Percentiles rank a stretch among this genome's conserved stretches.
Conservation (phyloP, 2,888 invertebrate genomes). For the Coenonympha glycerion region DNA sequence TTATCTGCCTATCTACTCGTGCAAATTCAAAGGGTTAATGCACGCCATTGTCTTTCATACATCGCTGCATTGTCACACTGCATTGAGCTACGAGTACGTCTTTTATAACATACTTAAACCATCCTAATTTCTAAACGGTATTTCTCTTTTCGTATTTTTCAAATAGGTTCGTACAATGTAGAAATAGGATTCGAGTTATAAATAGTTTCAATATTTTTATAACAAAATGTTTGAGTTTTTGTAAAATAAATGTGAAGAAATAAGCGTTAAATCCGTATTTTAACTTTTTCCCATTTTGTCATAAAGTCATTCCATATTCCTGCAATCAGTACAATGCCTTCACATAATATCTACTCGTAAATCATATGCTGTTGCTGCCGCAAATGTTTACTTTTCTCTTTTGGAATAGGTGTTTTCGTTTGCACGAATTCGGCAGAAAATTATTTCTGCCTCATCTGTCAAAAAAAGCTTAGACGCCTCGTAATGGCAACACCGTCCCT, state of each 20-base stretch:
- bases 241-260: too few relatives aligned
- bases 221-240: too few relatives aligned
- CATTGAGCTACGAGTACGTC: slow-evolving; percentile 54
- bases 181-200: not conserved
- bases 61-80: slow-evolving; percentile 65
- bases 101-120: slow-evolving; percentile 38
- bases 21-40: slow-evolving; percentile 69
- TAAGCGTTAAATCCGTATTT: too few relatives aligned
- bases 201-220: too few relatives aligned
- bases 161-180: not conserved
- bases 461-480: slow-evolving; percentile 23
- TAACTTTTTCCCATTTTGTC: too few relatives aligned
- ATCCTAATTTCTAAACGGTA: slow-evolving; percentile 20
- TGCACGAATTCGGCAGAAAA: slow-evolving; percentile 7
- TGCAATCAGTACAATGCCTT: too few relatives aligned
- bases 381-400: not conserved
- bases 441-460: slow-evolving; percentile 10
- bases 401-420: not conserved
- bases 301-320: too few relatives aligned
- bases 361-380: too few relatives aligned
- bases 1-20: slow-evolving; percentile 71
- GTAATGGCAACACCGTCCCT: slow-evolving; percentile 22
- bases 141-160: slow-evolving; percentile 2
- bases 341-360: too few relatives aligned
- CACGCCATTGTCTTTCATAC: slow-evolving; percentile 64